These are phyloP conservation scores for Lasioglossum morio DNA, from an alignment of 2,888 invertebrate genomes.

Conservation along the genomic window DNA sequence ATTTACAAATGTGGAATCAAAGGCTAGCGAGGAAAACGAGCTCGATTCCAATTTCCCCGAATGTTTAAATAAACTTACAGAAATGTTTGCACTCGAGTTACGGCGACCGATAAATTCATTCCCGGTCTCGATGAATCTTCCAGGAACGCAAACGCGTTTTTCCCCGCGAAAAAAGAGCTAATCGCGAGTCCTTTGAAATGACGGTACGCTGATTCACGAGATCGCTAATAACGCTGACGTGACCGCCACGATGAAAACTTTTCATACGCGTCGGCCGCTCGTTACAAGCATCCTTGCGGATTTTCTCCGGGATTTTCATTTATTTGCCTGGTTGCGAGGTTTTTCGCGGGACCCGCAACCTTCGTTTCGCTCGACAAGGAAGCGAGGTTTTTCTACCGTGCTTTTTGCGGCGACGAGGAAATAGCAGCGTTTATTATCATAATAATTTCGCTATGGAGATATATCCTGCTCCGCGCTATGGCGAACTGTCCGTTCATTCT, in stretches of 20 bases:
- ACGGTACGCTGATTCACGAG: slow-evolving; percentile 32
- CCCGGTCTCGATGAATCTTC: not conserved
- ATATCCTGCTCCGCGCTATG: not conserved
- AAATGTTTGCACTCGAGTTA: not conserved
- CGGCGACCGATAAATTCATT: not conserved
- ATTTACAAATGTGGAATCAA: too few species aligned
- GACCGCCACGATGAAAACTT: slow-evolving; percentile 1
- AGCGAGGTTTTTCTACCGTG: slow-evolving; percentile 20
- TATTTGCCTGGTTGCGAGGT: slow-evolving; percentile 8
- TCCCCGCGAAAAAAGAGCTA: not conserved
- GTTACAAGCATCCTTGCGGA: slow-evolving; percentile 16
- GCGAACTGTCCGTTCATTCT: slow-evolving; percentile 4
- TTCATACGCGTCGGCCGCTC: not conserved
- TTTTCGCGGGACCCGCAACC: slow-evolving; percentile 34
- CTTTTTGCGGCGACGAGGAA: slow-evolving; percentile 28
- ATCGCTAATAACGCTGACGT: slow-evolving; percentile 31
- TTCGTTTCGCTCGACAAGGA: slow-evolving; percentile 33
- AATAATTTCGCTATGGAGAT: slow-evolving; percentile 19
- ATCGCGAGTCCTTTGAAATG: slow-evolving; percentile 7
- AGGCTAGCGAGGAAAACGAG: too few species aligned
- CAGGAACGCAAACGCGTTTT: not conserved
- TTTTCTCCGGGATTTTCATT: slow-evolving; percentile 41
- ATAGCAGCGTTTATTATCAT: slow-evolving; percentile 20
- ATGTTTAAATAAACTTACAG: not conserved
- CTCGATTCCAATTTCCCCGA: not conserved